A percentile compares a stretch with the other conserved stretches of the same genome.
Evolutionary conservation across 2,888 invertebrate genomes (phyloP).

Genomic region (Geophilus truncorum): DNA sequence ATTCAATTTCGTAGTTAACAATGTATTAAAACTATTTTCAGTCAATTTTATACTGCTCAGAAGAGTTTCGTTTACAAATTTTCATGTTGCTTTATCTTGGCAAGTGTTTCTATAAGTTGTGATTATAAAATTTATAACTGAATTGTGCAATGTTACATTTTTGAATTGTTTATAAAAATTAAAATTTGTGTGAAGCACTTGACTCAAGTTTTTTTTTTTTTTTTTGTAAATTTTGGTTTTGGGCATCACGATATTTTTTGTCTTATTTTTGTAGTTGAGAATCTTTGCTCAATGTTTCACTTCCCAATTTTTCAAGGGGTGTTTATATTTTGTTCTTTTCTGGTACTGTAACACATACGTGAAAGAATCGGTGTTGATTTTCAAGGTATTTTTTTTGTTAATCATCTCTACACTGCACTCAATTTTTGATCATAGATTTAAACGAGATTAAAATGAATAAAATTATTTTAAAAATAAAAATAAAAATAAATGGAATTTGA

Average conservation of each 20-base stretch:
- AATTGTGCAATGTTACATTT: not conserved
- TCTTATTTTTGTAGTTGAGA: not conserved
- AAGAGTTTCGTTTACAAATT: not conserved
- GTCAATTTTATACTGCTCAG: not conserved
- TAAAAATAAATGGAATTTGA: not conserved
- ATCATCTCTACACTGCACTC: slow-evolving; percentile 13
- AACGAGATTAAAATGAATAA: not conserved
- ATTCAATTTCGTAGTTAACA: not conserved
- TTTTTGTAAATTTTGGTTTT: too few relatives aligned
- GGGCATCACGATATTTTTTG: not conserved
- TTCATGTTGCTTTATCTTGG: not conserved
- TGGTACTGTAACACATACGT: too few relatives aligned
- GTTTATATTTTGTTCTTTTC: not conserved
- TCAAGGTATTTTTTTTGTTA: not conserved
- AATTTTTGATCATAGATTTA: too few relatives aligned
- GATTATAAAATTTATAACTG: not conserved
- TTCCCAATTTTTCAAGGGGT: not conserved
- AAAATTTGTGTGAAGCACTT: not conserved
- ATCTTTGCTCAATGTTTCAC: not conserved
- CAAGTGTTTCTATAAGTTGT: not conserved
- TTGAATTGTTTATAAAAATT: not conserved
- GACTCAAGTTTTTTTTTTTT: not conserved
- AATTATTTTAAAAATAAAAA: not conserved
- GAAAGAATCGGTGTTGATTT: not conserved
- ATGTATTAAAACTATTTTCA: not conserved